Evolutionary conservation across 1,140 invertebrate genomes (phyloP).

Genomic region (Nomia melanderi): DNA sequence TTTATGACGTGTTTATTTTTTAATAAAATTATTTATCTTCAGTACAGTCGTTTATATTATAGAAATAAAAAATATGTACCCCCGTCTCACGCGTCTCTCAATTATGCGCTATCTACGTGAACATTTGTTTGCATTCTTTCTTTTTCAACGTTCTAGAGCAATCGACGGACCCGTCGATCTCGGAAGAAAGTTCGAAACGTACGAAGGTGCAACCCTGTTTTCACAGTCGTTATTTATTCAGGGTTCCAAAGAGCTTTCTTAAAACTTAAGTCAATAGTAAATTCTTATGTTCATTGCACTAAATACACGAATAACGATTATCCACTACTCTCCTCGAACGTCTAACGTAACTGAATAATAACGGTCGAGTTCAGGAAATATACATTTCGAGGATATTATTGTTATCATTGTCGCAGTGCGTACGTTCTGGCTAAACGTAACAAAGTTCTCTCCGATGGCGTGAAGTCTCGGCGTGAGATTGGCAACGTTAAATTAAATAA

Average conservation of each 20-base stretch:
- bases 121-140: no score
- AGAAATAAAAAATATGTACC: background rate
- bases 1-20: conserved; percentile 34
- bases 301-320: background rate
- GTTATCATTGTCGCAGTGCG: background rate
- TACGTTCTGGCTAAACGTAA: no score
- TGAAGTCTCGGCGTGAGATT: background rate
- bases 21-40: conserved; percentile 21
- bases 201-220: background rate
- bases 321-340: background rate
- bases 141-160: background rate
- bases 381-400: background rate
- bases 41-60: background rate
- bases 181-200: background rate
- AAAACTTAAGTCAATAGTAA: background rate
- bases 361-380: background rate
- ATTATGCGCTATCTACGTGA: background rate
- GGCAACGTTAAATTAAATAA: conserved; percentile 2
- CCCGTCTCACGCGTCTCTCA: background rate
- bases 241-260: background rate
- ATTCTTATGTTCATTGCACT: conserved; percentile 10
- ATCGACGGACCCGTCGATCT: background rate
- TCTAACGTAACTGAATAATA: background rate
- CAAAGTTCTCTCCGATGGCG: background rate
- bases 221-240: background rate